Evolutionary conservation across 2,113 vertebrate species (phyloP), one percentile per base, ranked within the genome.

Genomic region (Plotosus lineatus): DNA sequence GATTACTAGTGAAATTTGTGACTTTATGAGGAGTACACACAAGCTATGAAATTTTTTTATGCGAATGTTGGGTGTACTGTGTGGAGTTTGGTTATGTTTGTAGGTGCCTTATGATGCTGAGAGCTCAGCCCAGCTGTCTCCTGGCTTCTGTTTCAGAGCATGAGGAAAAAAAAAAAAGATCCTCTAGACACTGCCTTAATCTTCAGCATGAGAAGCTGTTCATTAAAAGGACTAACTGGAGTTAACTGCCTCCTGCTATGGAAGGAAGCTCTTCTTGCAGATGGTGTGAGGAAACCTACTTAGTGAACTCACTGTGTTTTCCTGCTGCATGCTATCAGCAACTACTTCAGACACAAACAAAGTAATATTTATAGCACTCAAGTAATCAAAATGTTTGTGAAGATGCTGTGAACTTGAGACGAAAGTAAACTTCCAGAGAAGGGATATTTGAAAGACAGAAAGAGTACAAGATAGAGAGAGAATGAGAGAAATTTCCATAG

Each of bases 131-230:
- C 87, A 73, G 83, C 84, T 82, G 82, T 87, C 82, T 84, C 78
- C 85, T 85, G 81, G 80, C 78, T 82, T 83, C 88, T 80, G 81
- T 84, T 88, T 46, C 85, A 86, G 44, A 74, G 76, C 76, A 78
- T 71, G 82, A 84, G 53, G 81, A 81, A 84, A 71, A 78, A 61
- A 84, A 89, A 84, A 80, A 86, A 75, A 80, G 65, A 85, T 89
- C 71, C 86, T 88, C 86, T 78, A 90, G 87, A 90, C 84, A 90
- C 82, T 86, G 89, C 89, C 89, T 90, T 88, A 90, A 90, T 90
- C 88, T 87, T 82, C 84, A 89, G 86, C 82, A 81, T 89, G 86
- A 77, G 86, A 89, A 87, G 84, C 90, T 90, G 88, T 87, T 88
- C 88, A 91, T 90, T 85, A 85, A 89, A 73, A 88, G 86, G 87